Evolutionary conservation across 2,113 vertebrate species (phyloP), one percentile per base, ranked within the genome.

Genomic region (Toxostoma redivivum): DNA sequence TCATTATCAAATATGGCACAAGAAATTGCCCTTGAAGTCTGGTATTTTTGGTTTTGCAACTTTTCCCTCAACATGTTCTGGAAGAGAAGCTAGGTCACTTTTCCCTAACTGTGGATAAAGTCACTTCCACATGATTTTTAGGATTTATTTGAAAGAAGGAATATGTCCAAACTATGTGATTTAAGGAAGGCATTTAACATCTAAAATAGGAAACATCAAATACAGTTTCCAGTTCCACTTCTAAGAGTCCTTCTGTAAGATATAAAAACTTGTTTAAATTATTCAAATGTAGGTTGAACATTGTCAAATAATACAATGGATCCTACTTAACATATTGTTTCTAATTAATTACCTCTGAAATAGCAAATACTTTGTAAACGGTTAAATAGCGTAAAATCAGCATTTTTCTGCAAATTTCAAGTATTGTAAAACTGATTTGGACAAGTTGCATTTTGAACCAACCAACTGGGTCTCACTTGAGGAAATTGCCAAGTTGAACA

Each of bases 401-500:
- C 90, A 15, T 86, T 94, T 88, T 87, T 22, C 76, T 91, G 79
- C 88, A 90, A 66, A 95, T 91, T 98, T 98, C 98, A 98, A 98
- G 97, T 98, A 97, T 97, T 89, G 51, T 88, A 91, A 96, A 95
- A 94, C 51, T 86, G 90, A 78, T 74, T 71, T 76, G 53, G 64
- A 62, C 51, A 31, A 23, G 37, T 64, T 72, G 69, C 51, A 57
- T 86, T 70, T 54, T 33, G 76, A 56, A 83, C n/a, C 30, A 11
- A 73, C 74, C 37, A 33, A 2, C 60, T 38, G 23, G 56, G 76
- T 94, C 30, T 97, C 98, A 98, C 95, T 98, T 98, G 94, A 98
- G 97, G 94, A 98, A 99, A 96, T 99, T 99, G 19, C 98, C 99
- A 2, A 99, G 98, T 19, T 99, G 99, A 61, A 99, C 97, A 0